Evolutionary conservation across 2,888 invertebrate genomes (phyloP), one percentile per base, ranked within the genome.

Genomic region (Eilema sororculum): DNA sequence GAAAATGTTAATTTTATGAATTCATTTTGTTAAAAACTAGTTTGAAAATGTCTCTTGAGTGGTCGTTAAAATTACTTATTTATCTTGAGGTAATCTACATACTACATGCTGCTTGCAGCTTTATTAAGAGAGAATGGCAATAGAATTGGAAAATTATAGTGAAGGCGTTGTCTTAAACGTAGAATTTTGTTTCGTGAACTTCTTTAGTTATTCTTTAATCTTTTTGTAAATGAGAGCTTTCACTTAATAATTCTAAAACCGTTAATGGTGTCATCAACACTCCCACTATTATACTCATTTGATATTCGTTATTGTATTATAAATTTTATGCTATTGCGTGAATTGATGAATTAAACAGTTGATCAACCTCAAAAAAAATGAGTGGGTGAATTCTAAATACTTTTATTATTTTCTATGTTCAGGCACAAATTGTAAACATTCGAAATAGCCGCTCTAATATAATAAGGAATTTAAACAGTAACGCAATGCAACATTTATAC

Each of bases 1-100:
- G 72, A 58, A 78, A 80, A 83, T 86, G 85, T 81, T 77, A 87
- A 89, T 89, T 89, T 86, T 81, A 75, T 86, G 85, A 88, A 89
- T 80, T 73, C 2, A 73, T 78, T 79, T 81, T 13, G 5, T 59
- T 59, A 30, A 67, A 67, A 68, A 71, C 33, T 74, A 56, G 72
- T 67, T 67, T 60, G 56, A 28, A 60, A 62, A 68, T 74, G 62
- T 69, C 46, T 9, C 30, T 66, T 56, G n/a, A 16, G 67, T 71
- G 37, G 52, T 57, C 37, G 22, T 71, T 72, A 70, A 63, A 25
- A 25, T 65, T 56, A 46, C n/a, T 58, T 57, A 60, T 56, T 60
- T 37, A 65, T 69, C 33, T 9, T 22, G 52, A 28, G 28, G 25
- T 58, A 58, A 58, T 58, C 25, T 64, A 37, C 25, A 28, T 64